phyloP scores from a whole-genome alignment of 2,888 invertebrate species.

The Branchipolynoe longqiensis region DNA sequence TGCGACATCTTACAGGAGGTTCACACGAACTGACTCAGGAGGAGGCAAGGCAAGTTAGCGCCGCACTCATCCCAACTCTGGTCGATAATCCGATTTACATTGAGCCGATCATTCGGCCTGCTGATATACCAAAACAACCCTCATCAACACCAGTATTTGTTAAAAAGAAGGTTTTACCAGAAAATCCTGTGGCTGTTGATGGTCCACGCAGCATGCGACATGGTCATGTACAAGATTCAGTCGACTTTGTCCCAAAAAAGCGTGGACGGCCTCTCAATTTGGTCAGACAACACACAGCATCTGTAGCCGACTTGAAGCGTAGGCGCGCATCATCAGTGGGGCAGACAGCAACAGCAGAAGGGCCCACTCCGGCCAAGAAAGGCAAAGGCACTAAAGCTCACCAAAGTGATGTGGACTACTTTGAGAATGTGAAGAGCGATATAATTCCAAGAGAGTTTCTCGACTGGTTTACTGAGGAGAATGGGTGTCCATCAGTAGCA shows the following conservation, averaged over 20 bases:
- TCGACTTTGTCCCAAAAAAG: too few species aligned
- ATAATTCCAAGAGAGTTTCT: neutral
- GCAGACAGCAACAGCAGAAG: neutral
- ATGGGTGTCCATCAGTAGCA: slow-evolving; percentile 9
- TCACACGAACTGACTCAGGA: neutral
- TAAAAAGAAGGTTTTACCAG: too few species aligned
- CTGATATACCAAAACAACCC: neutral
- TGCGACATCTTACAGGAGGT: slow-evolving; percentile 5
- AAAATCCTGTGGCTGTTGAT: too few species aligned
- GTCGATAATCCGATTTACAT: slow-evolving; percentile 16
- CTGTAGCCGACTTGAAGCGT: too few species aligned
- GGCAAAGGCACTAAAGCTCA: neutral
- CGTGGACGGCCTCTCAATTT: too few species aligned
- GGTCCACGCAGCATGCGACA: too few species aligned
- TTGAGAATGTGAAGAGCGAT: neutral
- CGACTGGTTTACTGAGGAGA: neutral
- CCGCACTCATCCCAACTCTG: neutral
- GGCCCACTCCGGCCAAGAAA: neutral
- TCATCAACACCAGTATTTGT: neutral
- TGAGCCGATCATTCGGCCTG: neutral
- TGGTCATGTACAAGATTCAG: too few species aligned
- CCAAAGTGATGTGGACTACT: neutral
- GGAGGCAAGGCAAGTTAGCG: slow-evolving; percentile 11
- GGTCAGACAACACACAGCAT: too few species aligned
- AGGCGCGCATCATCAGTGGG: neutral